A percentile compares a stretch with the other conserved stretches of the same genome.
Conservation (phyloP, 2,113 vertebrate species). For the Puntigrus tetrazona region DNA sequence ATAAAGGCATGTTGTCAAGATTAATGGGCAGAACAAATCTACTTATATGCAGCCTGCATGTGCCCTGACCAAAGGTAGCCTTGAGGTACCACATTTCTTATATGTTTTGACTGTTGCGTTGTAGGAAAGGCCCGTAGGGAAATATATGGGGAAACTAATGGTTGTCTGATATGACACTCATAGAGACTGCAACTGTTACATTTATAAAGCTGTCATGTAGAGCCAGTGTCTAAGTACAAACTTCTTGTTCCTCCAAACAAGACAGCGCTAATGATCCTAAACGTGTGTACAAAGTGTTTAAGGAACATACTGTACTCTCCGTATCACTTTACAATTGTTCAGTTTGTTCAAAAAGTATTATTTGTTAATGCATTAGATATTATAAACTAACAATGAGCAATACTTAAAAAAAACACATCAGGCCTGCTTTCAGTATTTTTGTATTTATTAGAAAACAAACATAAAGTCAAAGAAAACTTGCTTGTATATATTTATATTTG, state of each 20-base stretch:
- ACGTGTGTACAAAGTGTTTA: not conserved
- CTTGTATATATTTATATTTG: no score
- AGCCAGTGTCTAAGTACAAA: not conserved
- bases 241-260: not conserved
- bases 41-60: slow-evolving; percentile 22
- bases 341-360: not conserved
- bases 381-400: not conserved
- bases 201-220: slow-evolving; percentile 8
- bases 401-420: no score
- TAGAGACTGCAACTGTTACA: slow-evolving; percentile 2
- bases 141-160: slow-evolving; percentile 8
- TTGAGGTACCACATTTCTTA: slow-evolving; percentile 15
- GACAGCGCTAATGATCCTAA: not conserved
- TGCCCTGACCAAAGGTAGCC: slow-evolving; percentile 6
- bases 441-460: no score
- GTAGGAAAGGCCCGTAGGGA: slow-evolving; percentile 20
- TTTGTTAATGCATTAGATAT: not conserved
- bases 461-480: no score
- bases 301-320: not conserved
- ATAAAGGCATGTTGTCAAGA: slow-evolving; percentile 40
- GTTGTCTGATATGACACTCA: slow-evolving; percentile 23
- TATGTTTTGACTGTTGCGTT: slow-evolving; percentile 29
- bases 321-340: not conserved
- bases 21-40: slow-evolving; percentile 43
- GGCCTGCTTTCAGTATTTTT: no score